Conservation (phyloP, 2,113 vertebrate species). For the Potamarius usumacintae region DNA sequence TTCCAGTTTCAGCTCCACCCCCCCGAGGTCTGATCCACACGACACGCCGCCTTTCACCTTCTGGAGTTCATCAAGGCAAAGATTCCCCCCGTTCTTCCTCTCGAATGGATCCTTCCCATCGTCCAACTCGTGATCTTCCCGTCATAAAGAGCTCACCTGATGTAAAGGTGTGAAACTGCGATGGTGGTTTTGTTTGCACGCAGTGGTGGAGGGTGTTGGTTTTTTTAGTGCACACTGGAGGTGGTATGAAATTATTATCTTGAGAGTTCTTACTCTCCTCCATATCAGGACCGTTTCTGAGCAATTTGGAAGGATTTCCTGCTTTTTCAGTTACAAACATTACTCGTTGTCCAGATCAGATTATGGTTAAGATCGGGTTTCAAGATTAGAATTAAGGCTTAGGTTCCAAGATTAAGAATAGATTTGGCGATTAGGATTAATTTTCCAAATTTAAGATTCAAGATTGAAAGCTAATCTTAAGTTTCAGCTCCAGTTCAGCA, state of each 20-base stretch:
- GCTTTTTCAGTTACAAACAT: neutral
- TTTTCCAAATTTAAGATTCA: neutral
- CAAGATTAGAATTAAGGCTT: neutral
- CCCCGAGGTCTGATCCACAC: constrained; percentile 30
- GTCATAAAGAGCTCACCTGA: neutral
- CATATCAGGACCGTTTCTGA: neutral
- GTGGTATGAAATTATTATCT: too few species aligned
- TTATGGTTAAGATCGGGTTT: neutral
- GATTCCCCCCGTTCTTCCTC: neutral
- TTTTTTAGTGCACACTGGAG: neutral
- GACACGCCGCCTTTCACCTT: constrained; percentile 37
- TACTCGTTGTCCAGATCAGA: neutral
- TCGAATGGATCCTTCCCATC: neutral
- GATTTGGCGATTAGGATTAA: neutral
- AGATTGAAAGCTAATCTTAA: neutral
- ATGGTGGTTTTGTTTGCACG: neutral
- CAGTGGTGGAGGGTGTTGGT: neutral
- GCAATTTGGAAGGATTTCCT: neutral
- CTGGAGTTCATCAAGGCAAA: neutral
- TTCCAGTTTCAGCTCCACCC: neutral
- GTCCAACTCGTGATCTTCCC: neutral
- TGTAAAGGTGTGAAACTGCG: constrained; percentile 22
- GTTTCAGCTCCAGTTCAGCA: neutral
- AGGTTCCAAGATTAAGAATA: neutral
- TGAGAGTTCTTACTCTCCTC: too few species aligned